A percentile compares a stretch with the other conserved stretches of the same genome.
phyloP scores from a whole-genome alignment of 2,888 invertebrate species.

The Drosophila buzzatii region DNA sequence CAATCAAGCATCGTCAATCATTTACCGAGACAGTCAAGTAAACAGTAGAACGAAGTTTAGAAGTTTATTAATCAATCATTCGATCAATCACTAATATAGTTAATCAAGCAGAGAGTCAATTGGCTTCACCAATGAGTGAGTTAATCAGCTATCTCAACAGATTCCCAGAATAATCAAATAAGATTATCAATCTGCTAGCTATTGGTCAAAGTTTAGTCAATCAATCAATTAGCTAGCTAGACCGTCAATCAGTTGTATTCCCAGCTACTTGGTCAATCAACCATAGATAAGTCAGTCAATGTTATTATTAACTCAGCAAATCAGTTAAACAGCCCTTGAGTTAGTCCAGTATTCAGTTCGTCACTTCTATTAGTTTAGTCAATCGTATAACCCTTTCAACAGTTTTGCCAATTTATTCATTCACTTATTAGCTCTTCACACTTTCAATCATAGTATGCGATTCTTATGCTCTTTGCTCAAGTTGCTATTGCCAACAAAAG shows the following conservation, averaged over 20 bases:
- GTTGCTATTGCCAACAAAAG: not conserved
- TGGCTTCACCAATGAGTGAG: not conserved
- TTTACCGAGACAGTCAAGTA: not conserved
- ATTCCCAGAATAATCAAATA: not conserved
- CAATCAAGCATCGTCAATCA: not conserved
- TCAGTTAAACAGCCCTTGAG: not conserved
- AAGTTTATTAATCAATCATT: not conserved
- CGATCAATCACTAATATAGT: not conserved
- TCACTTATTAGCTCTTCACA: not conserved
- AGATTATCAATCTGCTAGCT: not conserved
- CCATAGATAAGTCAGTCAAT: not conserved
- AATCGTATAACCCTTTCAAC: not conserved
- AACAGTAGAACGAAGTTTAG: not conserved
- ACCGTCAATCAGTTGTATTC: not conserved
- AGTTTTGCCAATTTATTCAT: not conserved
- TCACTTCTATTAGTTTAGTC: not conserved
- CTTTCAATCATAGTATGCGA: not conserved
- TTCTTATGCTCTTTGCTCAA: not conserved
- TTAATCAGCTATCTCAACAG: too few relatives aligned
- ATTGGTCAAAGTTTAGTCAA: not conserved
- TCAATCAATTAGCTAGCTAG: not conserved
- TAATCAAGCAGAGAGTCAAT: not conserved
- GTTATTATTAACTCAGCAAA: too few relatives aligned
- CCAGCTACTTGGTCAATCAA: not conserved
- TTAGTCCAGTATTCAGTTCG: not conserved